Evolutionary conservation across 2,797 vertebrate species (phyloP).

Genomic region (Fringilla coelebs): DNA sequence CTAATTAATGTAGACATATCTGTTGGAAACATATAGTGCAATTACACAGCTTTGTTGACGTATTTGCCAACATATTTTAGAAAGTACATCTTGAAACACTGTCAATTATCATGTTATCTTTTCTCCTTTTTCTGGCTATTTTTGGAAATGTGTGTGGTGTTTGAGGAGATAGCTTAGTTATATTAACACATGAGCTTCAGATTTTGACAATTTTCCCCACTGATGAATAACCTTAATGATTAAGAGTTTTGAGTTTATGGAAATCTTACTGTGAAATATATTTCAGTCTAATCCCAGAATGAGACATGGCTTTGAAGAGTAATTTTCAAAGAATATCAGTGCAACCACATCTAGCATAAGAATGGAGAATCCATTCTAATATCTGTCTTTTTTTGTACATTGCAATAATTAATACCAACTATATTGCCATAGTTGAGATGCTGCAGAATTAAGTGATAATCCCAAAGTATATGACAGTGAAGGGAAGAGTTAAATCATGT

Average conservation of each 20-base stretch:
- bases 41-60: slow-evolving; percentile 6
- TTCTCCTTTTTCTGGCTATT: slow-evolving; percentile 16
- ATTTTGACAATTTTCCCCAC: neutral
- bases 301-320: neutral
- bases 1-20: neutral
- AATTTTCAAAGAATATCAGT: neutral
- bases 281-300: neutral
- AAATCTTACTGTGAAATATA: neutral
- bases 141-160: neutral
- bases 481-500: neutral
- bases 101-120: neutral
- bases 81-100: slow-evolving; percentile 29
- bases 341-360: neutral
- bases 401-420: neutral
- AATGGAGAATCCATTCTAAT: neutral
- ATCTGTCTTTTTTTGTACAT: neutral
- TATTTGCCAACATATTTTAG: slow-evolving; percentile 5
- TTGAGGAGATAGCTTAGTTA: neutral
- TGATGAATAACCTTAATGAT: neutral
- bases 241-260: neutral
- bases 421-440: neutral
- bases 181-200: neutral
- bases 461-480: neutral
- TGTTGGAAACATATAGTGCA: slow-evolving; percentile 3
- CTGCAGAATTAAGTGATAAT: neutral